Base-by-base conservation (phyloP, 2,113 vertebrate genomes). In the Istiophorus platypterus region DNA sequence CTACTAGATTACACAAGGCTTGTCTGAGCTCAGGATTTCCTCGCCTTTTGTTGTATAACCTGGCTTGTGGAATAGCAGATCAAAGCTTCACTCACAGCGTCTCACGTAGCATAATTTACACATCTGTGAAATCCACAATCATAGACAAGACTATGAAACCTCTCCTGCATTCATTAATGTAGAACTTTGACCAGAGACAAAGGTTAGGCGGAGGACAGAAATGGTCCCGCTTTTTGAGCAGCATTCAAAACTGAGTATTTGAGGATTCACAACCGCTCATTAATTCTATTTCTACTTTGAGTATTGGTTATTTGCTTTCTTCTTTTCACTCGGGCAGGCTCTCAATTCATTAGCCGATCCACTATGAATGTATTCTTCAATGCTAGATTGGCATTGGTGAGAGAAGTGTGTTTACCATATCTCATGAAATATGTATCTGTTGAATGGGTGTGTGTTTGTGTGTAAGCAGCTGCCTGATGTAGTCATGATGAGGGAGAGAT, bases 371-470 rank as follows among this genome's bases (percentile, higher is more conserved):
- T 89, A 92, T 95, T 93, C 94, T 94, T 94, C 90, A 89, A 80
- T 68, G 85, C 86, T 85, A 82, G 90, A 86, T 93, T 93, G 91
- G 90, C 86, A 70, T 85, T 78, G 85, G 91, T 81, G 81, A 68
- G 81, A 91, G 86, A 75, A 18, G 71, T 57, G 87, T 94, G 89
- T 95, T 93, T 94, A 93, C 92, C 88, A 86, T 92, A 84, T 89
- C 93, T 94, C 93, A 94, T 95, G 92, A 94, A 95, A 94, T 95
- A 95, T 95, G 91, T 92, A 95, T 94, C 92, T 81, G 87, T 77
- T 67, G 85, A 77, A 85, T 80, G 70, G 87, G 76, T 31, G 92
- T 88, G 84, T 65, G 59, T 91, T 31, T 70, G 81, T 69, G 63
- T 92, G 82, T 83, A 81, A 91, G 86, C 88, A 88, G 89, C 86